Percentiles rank a stretch among this genome's conserved stretches.
These are phyloP conservation scores for Pteropus rufus DNA, from an alignment of 2,797 vertebrate genomes.

Conservation along the genomic window DNA sequence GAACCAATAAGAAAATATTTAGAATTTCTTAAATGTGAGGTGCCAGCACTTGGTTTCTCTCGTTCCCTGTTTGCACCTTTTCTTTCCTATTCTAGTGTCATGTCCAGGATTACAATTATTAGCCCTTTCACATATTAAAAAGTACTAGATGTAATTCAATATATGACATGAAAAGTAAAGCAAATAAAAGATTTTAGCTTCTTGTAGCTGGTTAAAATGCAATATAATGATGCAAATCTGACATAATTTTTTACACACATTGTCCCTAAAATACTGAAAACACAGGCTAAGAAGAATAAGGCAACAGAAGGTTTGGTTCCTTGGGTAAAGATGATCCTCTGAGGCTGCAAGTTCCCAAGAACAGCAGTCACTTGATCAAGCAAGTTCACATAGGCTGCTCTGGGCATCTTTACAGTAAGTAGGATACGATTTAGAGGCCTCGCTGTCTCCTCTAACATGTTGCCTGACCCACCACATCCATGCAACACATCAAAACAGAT, in stretches of 20 bases:
- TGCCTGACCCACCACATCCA: not conserved
- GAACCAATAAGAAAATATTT: not conserved
- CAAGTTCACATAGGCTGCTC: not conserved
- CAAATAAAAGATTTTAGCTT: not conserved
- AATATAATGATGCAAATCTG: not conserved
- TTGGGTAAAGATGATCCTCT: not conserved
- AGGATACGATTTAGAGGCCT: not conserved
- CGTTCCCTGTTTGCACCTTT: not conserved
- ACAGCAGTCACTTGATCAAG: too few relatives aligned
- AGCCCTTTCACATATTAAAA: not conserved
- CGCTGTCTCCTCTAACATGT: not conserved
- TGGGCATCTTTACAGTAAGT: not conserved
- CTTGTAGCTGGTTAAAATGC: not conserved
- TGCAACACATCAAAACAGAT: not conserved
- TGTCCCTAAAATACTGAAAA: not conserved
- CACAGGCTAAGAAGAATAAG: not conserved
- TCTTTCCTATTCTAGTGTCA: not conserved
- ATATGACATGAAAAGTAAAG: not conserved
- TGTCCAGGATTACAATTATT: not conserved
- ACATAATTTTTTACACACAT: not conserved
- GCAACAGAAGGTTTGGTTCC: not conserved
- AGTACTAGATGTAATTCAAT: not conserved
- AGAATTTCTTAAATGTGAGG: not conserved
- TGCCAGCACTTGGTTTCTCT: not conserved
- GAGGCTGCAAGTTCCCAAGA: rapidly evolving